phyloP scores from a whole-genome alignment of 2,888 invertebrate genomes.

The Epiblema foenella region DNA sequence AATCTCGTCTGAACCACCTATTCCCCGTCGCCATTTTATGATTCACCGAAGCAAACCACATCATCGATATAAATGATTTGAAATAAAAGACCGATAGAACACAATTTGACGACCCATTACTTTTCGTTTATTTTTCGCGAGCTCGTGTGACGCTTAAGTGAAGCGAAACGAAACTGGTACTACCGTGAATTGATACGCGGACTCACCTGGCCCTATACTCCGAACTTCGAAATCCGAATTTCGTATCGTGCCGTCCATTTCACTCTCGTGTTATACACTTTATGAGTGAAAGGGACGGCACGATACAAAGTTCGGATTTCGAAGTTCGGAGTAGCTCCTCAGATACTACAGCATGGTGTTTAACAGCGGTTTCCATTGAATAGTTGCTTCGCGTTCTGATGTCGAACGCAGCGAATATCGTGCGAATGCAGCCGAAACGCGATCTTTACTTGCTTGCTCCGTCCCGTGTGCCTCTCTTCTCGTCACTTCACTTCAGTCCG shows the following conservation, averaged over 20 bases:
- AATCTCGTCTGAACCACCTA: background rate
- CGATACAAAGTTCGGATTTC: no score
- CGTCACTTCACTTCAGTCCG: conserved; percentile 64
- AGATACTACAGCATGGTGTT: conserved; percentile 25
- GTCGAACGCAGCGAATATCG: conserved; percentile 68
- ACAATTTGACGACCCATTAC: conserved; percentile 35
- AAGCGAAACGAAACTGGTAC: conserved; percentile 31
- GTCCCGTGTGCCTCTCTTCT: conserved; percentile 45
- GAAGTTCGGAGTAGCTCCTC: no score
- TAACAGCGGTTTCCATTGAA: conserved; percentile 31
- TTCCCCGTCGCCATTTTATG: background rate
- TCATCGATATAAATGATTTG: conserved; percentile 14
- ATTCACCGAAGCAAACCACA: conserved; percentile 12
- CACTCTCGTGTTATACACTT: no score
- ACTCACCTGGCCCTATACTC: no score
- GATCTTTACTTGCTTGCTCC: conserved; percentile 66
- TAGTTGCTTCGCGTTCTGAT: conserved; percentile 47
- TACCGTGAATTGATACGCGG: conserved; percentile 19
- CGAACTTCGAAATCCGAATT: no score
- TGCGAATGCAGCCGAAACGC: conserved; percentile 73
- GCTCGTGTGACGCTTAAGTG: conserved; percentile 4
- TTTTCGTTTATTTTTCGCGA: conserved; percentile 24
- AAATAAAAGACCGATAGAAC: conserved; percentile 17
- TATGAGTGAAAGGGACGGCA: no score
- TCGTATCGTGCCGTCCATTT: no score